A percentile compares a stretch with the other conserved stretches of the same genome.
These are phyloP conservation scores for Rallus crepitans DNA, from an alignment of 2,797 vertebrate species.

Conservation along the genomic window DNA sequence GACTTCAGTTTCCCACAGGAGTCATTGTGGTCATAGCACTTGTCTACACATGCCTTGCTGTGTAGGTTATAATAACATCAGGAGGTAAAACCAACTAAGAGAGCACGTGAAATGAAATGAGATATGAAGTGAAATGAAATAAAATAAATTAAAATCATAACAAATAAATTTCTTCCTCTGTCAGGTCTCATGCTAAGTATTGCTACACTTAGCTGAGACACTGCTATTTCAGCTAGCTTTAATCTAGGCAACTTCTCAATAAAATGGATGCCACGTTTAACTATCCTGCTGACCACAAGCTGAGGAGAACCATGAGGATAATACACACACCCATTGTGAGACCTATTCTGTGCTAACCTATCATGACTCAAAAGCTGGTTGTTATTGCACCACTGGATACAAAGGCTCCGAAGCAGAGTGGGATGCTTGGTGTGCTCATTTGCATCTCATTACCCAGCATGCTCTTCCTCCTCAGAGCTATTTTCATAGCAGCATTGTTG, in stretches of 20 bases:
- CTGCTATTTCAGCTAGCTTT: not conserved
- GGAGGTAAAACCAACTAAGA: not conserved
- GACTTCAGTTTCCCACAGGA: not conserved
- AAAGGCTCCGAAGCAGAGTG: conserved; percentile 48
- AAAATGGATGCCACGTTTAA: conserved; percentile 24
- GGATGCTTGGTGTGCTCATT: conserved; percentile 56
- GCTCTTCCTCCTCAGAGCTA: conserved; percentile 56
- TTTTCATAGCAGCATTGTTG: conserved; percentile 66
- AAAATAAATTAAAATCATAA: no score
- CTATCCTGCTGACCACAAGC: conserved; percentile 46
- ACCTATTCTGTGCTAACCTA: conserved; percentile 37
- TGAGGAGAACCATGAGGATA: conserved; percentile 4
- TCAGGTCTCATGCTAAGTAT: not conserved
- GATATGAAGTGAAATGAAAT: no score
- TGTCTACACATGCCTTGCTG: not conserved
- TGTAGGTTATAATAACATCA: not conserved
- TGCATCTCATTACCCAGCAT: conserved; percentile 73
- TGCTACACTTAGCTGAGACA: not conserved
- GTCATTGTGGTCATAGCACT: not conserved
- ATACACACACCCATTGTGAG: conserved; percentile 28
- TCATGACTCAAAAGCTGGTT: conserved; percentile 58
- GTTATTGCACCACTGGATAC: conserved; percentile 58
- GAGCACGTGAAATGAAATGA: not conserved
- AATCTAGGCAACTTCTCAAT: not conserved
- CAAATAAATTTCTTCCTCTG: not conserved